Evolutionary conservation across 2,113 vertebrate genomes (phyloP).

Genomic region (Bufo gargarizans): DNA sequence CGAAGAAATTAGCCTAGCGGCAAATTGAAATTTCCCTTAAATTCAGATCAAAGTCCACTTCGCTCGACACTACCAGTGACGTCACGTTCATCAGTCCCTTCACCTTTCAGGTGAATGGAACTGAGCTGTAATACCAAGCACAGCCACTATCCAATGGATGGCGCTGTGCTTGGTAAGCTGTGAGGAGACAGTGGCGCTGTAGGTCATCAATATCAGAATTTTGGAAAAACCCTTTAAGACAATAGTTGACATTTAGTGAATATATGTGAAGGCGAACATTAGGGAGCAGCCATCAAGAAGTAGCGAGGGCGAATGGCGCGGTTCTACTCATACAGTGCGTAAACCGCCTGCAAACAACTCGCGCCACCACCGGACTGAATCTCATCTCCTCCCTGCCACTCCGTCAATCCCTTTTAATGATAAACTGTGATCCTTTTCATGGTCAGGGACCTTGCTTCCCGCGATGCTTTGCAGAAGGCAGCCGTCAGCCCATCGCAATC

Average conservation of each 20-base stretch:
- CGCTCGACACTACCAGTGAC: no score
- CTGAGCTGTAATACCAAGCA: no score
- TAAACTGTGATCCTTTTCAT: conserved; percentile 46
- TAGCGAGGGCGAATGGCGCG: neutral
- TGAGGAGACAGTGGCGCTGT: no score
- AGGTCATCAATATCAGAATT: no score
- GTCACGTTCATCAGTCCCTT: no score
- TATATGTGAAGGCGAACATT: neutral
- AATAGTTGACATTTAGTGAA: neutral
- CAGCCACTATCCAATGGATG: no score
- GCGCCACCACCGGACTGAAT: neutral
- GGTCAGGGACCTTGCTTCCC: conserved; percentile 39
- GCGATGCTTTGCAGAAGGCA: conserved; percentile 49
- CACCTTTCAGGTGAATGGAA: no score
- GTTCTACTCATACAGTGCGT: neutral
- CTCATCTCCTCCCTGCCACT: conserved; percentile 33
- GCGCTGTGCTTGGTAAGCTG: no score
- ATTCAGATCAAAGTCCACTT: no score
- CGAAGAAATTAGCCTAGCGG: no score
- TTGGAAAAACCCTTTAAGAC: no score
- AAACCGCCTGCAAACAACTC: conserved; percentile 24
- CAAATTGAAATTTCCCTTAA: no score
- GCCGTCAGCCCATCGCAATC: conserved; percentile 52
- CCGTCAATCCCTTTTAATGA: conserved; percentile 53
- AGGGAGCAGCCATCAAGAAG: neutral